phyloP scores from a whole-genome alignment of 1,140 invertebrate species.

The Pemphigus obesinymphae region DNA sequence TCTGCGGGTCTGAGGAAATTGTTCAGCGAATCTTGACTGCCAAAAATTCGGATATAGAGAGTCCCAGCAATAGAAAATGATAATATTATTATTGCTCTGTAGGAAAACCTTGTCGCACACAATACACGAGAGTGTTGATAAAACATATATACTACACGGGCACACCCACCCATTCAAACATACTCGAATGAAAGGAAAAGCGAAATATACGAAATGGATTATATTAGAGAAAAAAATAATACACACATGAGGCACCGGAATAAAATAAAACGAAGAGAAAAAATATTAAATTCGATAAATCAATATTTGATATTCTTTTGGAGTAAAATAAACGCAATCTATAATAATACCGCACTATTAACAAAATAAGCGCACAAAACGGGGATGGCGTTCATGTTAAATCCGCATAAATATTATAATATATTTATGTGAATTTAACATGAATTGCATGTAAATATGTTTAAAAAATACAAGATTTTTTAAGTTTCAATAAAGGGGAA shows the following conservation, averaged over 20 bases:
- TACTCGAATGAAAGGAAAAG: neutral
- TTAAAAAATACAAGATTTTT: no score
- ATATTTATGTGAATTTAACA: no score
- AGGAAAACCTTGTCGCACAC: neutral
- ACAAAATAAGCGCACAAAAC: neutral
- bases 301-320: neutral
- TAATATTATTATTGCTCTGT: conserved; percentile 1
- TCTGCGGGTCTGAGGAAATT: neutral
- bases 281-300: neutral
- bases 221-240: neutral
- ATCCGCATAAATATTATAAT: no score
- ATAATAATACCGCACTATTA: neutral
- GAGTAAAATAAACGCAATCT: neutral
- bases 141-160: neutral
- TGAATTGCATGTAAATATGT: no score
- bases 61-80: neutral
- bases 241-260: neutral
- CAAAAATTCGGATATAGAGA: neutral
- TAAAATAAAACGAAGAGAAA: neutral
- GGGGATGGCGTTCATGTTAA: no score
- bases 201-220: neutral
- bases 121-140: conserved; percentile 9
- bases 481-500: no score
- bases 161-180: neutral
- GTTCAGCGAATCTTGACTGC: neutral